Conservation (phyloP, 1,140 invertebrate genomes). For the Drosophila ohnishii region DNA sequence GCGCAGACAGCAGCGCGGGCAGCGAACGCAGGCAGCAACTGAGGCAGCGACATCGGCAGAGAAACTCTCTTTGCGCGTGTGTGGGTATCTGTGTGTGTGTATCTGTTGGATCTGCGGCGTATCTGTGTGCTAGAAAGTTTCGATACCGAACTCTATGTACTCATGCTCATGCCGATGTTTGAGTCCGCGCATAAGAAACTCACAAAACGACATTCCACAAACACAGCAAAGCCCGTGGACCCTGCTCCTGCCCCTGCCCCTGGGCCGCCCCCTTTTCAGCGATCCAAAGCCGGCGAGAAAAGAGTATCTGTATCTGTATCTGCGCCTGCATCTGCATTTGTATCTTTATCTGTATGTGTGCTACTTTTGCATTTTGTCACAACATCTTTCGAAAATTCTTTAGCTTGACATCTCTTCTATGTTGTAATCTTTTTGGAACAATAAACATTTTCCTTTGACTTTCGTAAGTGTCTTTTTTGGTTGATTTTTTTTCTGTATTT, state of each 20-base stretch:
- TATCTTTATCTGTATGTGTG: constrained; percentile 37
- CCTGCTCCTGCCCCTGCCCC: not conserved
- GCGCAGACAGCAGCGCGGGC: not conserved
- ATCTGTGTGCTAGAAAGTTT: constrained; percentile 76
- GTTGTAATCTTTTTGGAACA: constrained; percentile 66
- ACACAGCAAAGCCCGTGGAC: constrained; percentile 43
- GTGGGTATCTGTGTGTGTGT: constrained; percentile 24
- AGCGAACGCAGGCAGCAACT: not conserved
- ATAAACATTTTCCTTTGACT: constrained; percentile 60
- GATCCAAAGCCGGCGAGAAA: constrained; percentile 39
- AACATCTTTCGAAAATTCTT: constrained; percentile 44
- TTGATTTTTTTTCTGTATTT: constrained; percentile 39
- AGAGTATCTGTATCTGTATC: constrained; percentile 49
- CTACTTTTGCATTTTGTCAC: constrained; percentile 68
- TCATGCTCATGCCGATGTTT: constrained; percentile 56
- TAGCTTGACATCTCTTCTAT: constrained; percentile 27
- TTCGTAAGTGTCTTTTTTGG: constrained; percentile 72
- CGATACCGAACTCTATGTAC: constrained; percentile 36
- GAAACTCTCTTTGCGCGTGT: constrained; percentile 52
- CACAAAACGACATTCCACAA: constrained; percentile 82
- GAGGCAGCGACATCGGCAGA: constrained; percentile 14
- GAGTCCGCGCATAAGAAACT: constrained; percentile 74
- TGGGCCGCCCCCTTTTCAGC: not conserved
- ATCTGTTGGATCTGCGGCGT: constrained; percentile 36
- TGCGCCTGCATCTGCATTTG: constrained; percentile 25